Percentiles rank a stretch among this genome's conserved stretches.
These are phyloP conservation scores for Tryphoninae sp. DNA, from an alignment of 2,888 invertebrate species.

Conservation along the genomic window DNA sequence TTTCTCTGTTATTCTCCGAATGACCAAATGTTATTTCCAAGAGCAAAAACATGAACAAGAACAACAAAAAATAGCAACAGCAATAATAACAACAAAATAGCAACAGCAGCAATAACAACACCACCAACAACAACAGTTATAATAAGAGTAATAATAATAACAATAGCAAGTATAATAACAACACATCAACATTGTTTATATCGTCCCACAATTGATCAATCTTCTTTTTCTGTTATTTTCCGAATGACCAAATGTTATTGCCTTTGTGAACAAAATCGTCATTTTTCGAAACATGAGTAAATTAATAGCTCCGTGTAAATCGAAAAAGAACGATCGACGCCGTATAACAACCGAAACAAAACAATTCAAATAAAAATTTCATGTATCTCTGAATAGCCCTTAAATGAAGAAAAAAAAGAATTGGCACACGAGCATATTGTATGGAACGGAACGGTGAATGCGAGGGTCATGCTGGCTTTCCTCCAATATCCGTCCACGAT, in stretches of 20 bases:
- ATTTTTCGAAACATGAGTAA: background rate
- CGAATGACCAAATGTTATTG: background rate
- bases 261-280: background rate
- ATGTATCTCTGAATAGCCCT: conserved; percentile 7
- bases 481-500: conserved; percentile 6
- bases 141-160: too few species aligned
- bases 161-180: too few species aligned
- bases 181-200: too few species aligned
- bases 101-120: too few species aligned
- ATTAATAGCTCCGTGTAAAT: too few species aligned
- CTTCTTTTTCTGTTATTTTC: background rate
- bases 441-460: background rate
- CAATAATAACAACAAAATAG: too few species aligned
- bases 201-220: too few species aligned
- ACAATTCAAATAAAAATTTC: background rate
- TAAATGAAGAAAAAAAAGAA: conserved; percentile 1
- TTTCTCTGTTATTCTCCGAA: background rate
- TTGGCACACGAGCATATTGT: background rate
- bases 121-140: too few species aligned
- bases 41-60: too few species aligned
- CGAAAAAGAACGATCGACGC: background rate
- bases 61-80: too few species aligned
- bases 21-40: background rate
- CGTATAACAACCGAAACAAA: background rate
- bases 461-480: background rate